phyloP scores from a whole-genome alignment of 2,113 vertebrate genomes.

The Gymnocephalus cernua region DNA sequence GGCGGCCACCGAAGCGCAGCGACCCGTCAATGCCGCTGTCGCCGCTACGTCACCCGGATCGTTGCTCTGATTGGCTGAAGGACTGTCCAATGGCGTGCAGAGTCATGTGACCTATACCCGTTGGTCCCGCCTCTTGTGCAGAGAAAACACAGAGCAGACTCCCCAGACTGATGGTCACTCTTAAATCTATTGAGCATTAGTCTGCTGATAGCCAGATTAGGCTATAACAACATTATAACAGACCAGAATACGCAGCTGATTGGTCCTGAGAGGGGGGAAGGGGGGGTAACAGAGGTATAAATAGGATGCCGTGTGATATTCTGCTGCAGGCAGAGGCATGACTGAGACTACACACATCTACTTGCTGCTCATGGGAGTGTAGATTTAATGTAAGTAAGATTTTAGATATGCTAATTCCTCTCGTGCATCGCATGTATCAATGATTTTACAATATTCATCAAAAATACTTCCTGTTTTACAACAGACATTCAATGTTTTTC shows the following conservation, averaged over 20 bases:
- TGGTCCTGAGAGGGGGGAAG: constrained; percentile 60
- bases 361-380: constrained; percentile 12
- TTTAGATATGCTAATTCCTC: neutral
- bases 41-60: no score
- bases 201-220: no score
- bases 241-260: constrained; percentile 21
- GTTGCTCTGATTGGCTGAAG: no score
- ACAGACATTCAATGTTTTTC: neutral
- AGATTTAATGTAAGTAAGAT: constrained; percentile 56
- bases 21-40: no score
- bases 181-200: no score
- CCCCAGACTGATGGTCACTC: no score
- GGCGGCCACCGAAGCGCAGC: no score
- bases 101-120: no score
- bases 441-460: neutral
- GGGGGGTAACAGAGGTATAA: constrained; percentile 56
- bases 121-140: no score
- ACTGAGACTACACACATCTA: constrained; percentile 10
- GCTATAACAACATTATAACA: neutral
- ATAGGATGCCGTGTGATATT: constrained; percentile 38
- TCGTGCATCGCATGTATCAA: neutral
- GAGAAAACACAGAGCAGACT: no score
- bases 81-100: no score
- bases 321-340: neutral
- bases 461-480: neutral